Conservation (phyloP, 2,797 vertebrate genomes). For the Xyrichtys novacula region DNA sequence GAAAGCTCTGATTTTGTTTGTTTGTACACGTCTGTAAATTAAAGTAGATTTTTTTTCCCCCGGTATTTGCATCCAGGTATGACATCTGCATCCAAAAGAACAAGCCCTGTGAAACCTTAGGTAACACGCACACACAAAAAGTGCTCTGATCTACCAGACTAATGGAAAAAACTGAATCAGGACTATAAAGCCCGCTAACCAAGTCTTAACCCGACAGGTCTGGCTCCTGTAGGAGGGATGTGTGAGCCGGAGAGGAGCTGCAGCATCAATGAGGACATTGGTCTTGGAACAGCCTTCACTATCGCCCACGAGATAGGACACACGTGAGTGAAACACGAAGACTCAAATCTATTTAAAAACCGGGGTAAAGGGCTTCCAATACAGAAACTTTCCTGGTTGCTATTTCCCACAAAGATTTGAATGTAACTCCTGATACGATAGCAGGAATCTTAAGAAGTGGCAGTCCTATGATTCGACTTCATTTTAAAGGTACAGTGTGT, state of each 20-base stretch:
- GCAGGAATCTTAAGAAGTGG: not conserved
- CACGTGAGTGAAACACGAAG: conserved; percentile 87
- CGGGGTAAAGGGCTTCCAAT: not conserved
- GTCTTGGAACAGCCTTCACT: conserved; percentile 97
- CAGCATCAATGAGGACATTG: conserved; percentile 99
- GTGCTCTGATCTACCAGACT: not conserved
- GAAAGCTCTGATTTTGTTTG: no score
- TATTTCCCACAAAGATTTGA: not conserved
- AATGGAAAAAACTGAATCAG: not conserved
- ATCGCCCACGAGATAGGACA: conserved; percentile 99
- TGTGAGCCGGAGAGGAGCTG: conserved; percentile 97
- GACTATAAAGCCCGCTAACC: not conserved
- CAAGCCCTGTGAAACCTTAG: conserved; percentile 97
- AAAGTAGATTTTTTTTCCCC: conserved; percentile 11
- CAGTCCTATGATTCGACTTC: not conserved
- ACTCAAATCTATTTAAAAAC: not conserved
- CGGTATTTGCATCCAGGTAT: conserved; percentile 86
- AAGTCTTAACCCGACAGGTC: conserved; percentile 79
- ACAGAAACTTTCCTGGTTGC: not conserved
- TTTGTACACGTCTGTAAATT: no score
- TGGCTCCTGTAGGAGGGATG: conserved; percentile 98
- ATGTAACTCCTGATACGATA: not conserved
- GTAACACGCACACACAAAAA: conserved; percentile 78
- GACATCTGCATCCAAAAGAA: conserved; percentile 99
- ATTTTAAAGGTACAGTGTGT: no score